A percentile compares a stretch with the other conserved stretches of the same genome.
Conservation (phyloP, 1,140 invertebrate species). For the Theocolax elegans region DNA sequence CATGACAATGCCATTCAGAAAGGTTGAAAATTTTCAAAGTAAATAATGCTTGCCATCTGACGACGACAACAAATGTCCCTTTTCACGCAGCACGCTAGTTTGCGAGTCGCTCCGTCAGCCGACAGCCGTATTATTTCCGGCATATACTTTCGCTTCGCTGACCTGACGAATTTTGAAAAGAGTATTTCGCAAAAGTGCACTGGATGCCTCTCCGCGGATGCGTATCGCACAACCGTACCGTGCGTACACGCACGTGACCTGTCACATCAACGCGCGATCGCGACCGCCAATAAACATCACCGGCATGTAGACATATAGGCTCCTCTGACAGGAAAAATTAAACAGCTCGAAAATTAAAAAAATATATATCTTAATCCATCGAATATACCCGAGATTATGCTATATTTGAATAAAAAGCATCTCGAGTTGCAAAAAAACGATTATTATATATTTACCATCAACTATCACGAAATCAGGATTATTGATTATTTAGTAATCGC, state of each 20-base stretch:
- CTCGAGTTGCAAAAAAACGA: too few relatives aligned
- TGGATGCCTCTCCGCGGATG: background rate
- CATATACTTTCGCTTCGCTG: conserved; percentile 31
- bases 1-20: conserved; percentile 26
- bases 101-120: background rate
- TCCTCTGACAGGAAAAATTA: conserved; percentile 5
- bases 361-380: background rate
- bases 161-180: conserved; percentile 29
- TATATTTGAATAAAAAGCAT: too few relatives aligned
- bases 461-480: too few relatives aligned
- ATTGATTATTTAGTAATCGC: too few relatives aligned
- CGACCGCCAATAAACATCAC: background rate
- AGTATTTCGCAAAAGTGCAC: background rate
- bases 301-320: background rate
- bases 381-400: too few relatives aligned
- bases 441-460: too few relatives aligned
- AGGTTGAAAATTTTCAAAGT: conserved; percentile 29
- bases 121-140: conserved; percentile 30
- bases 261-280: too few relatives aligned
- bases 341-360: background rate
- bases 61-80: conserved; percentile 30
- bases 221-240: too few relatives aligned
- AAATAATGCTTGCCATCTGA: conserved; percentile 30
- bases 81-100: conserved; percentile 1
- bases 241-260: too few relatives aligned